Evolutionary conservation across 2,113 vertebrate species (phyloP), one percentile per base, ranked within the genome.

Genomic region (Plestiodon gilberti): DNA sequence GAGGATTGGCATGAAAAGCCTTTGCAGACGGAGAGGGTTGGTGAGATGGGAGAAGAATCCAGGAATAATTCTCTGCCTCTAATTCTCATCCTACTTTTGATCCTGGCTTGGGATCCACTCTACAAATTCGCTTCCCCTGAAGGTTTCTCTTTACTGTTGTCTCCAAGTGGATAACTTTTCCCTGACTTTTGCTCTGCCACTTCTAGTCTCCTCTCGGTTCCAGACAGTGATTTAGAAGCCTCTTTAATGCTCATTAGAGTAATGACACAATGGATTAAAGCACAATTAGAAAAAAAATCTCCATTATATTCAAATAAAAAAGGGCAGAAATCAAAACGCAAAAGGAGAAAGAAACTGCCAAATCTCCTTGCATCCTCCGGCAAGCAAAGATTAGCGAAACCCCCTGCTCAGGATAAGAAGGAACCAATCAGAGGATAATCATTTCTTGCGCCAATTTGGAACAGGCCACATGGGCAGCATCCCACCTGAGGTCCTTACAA

Each of bases 171-270:
- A 43, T 35, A 81, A 89, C 62, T 2, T 89, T 89, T 78, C 30
- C 35, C 74, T 83, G 59, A 87, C 82, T 93, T 74, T 89, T 75
- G 23, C 28, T 87, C 43, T 78, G 84, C 61, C 86, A 92, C 90
- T 59, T 78, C 81, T 64, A 81, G 20, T 86, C 70, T 88, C 77
- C 74, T 91, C 90, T 81, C 40, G 76, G 62, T 77, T 92, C 73
- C 52, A 81, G 88, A 70, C 40, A 86, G 40, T 93, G 86, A 92
- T 92, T 92, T 92, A 93, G 91, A 92, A 84, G 62, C 65, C 77
- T 93, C 67, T 87, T 95, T 90, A 92, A 93, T 86, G 90, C 79
- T 88, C 94, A 91, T 93, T 92, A 94, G 92, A 89, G 92, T 94
- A 88, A 92, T 89, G 88, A 59, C 79, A 89, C 90, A 92, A 91